Base-by-base conservation (phyloP, 2,797 vertebrate genomes). In the Chaenodraco wilsoni region DNA sequence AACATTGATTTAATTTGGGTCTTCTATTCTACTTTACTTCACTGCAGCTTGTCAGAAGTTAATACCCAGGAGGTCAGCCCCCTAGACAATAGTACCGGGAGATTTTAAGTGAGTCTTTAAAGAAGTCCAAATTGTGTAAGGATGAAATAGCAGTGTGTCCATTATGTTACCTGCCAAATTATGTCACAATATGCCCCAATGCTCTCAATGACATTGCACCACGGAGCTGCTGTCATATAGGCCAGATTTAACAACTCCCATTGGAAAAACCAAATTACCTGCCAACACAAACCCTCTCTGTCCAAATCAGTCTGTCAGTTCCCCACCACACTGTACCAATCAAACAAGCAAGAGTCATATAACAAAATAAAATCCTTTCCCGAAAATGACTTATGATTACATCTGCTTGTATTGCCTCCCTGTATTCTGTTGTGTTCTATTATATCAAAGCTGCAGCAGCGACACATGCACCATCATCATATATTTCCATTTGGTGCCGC, bases 401-500 rank as follows among this genome's bases (percentile, higher is more conserved):
- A 59, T 48, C 51, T 64, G 62, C 51, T 51, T 46, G 43, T 60
- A 76, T 78, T 63, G 37, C 59, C 45, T 40, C 43, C 60, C 48
- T 59, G 50, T 75, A 49, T 65, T 77, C 68, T 77, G 45, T 43
- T 72, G 60, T 79, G 59, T 62, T 48, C 66, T 70, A 57, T 69
- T 71, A 21, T 74, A 45, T 61, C 54, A 84, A 74, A 62, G 68
- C 76, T 54, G 27, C 65, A 21, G 63, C 19, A 3, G 70, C 79
- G 73, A 83, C 65, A 76, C 60, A 75, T 66, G 72, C 40, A n/a
- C 56, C 55, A 67, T 83, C 56, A 73, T 83, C 74, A 69, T 64
- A 66, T 74, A 87, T 82, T 74, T 65, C 54, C 65, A 78, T 52
- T 65, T 46, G 9, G 69, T 40, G 50, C 61, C 60, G 86, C 84